These are phyloP conservation scores for Epinotia nisella DNA, from an alignment of 2,888 invertebrate genomes.

Conservation along the genomic window DNA sequence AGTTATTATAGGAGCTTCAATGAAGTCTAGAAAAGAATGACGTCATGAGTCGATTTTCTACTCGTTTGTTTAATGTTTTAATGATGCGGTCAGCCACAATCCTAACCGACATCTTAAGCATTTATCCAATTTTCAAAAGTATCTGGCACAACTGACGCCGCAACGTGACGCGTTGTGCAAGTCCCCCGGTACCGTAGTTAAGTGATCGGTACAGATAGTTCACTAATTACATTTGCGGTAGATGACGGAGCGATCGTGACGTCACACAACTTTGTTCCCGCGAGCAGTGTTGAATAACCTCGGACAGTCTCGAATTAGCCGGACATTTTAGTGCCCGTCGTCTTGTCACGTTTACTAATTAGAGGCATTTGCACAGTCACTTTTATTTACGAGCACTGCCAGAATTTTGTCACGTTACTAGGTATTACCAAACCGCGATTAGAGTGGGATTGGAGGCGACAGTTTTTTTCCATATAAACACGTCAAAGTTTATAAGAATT, in stretches of 20 bases:
- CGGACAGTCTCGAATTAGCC: neutral
- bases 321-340: neutral
- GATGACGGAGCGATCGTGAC: neutral
- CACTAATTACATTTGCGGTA: slow-evolving; percentile 10
- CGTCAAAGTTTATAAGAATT: too few relatives aligned
- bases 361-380: neutral
- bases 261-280: slow-evolving; percentile 18
- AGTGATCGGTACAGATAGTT: neutral
- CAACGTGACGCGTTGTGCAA: too few relatives aligned
- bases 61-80: neutral
- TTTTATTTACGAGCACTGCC: neutral
- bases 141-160: too few relatives aligned
- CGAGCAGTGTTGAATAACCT: neutral
- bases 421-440: too few relatives aligned
- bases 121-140: too few relatives aligned
- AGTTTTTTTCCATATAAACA: too few relatives aligned
- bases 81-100: neutral
- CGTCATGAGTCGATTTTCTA: slow-evolving; percentile 1
- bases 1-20: neutral
- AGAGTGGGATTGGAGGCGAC: too few relatives aligned
- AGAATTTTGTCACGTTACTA: too few relatives aligned
- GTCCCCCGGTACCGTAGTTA: neutral
- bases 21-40: neutral
- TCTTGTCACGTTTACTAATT: neutral
- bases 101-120: too few relatives aligned